These are phyloP conservation scores for Aptenodytes patagonicus DNA, from an alignment of 2,113 vertebrate species.

Conservation along the genomic window DNA sequence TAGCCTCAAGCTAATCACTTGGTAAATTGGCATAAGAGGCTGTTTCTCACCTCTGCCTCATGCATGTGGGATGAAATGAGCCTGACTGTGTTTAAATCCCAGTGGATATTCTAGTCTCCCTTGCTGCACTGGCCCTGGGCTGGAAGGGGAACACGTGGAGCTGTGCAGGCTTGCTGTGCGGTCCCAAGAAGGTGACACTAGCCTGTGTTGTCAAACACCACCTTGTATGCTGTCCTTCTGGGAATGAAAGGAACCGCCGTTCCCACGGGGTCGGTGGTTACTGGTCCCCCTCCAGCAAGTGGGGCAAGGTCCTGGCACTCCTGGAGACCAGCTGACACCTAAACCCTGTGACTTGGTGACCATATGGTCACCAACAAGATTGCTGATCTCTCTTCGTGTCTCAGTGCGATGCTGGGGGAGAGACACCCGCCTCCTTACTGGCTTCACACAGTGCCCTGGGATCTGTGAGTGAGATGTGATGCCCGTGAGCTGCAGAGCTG, in stretches of 20 bases:
- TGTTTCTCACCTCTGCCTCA: not conserved
- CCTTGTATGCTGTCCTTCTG: not conserved
- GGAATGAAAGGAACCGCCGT: not conserved
- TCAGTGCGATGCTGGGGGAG: fast-evolving
- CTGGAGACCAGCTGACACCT: not conserved
- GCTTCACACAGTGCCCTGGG: not conserved
- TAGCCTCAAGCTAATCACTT: slow-evolving; percentile 1
- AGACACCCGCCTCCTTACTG: not conserved
- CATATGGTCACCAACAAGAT: not conserved
- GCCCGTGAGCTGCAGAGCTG: not conserved
- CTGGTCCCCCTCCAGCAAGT: not conserved
- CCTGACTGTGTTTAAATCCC: not conserved
- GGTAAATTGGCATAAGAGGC: not conserved
- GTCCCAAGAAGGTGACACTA: not conserved
- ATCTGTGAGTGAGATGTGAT: fast-evolving
- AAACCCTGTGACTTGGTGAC: not conserved
- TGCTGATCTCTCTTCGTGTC: not conserved
- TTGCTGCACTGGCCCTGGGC: not conserved
- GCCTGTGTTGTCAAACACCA: not conserved
- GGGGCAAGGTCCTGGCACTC: not conserved
- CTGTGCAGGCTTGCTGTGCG: not conserved
- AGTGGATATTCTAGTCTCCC: not conserved
- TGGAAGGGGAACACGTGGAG: not conserved
- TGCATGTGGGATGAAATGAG: not conserved
- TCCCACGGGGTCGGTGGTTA: not conserved